Conservation (phyloP, 2,797 vertebrate genomes). For the Tragelaphus oryx region DNA sequence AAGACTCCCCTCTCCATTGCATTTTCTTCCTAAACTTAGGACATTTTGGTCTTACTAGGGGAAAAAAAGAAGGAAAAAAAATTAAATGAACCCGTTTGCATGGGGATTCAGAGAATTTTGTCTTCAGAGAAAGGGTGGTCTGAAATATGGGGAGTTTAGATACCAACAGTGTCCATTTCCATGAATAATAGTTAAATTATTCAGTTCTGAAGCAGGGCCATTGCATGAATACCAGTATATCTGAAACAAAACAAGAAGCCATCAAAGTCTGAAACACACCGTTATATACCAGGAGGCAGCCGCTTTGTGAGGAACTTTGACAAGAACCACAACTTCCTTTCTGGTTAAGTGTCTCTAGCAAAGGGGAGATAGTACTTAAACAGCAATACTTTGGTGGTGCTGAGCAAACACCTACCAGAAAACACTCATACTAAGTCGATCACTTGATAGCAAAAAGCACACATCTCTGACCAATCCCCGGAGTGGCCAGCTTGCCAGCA, state of each 20-base stretch:
- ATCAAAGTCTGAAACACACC: accelerated
- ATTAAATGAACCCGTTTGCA: neutral
- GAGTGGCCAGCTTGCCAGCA: neutral
- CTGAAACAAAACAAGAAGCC: neutral
- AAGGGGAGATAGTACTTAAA: neutral
- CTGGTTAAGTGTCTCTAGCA: neutral
- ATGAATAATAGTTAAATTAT: accelerated
- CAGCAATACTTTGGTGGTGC: neutral
- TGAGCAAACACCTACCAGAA: neutral
- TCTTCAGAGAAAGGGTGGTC: neutral
- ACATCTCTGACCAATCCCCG: accelerated
- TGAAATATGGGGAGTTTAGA: accelerated
- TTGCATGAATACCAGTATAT: accelerated
- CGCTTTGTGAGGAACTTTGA: accelerated
- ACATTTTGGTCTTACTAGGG: neutral
- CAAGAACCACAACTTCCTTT: neutral
- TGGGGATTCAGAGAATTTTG: neutral
- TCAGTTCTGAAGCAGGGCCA: neutral
- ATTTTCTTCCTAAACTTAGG: neutral
- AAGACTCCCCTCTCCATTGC: neutral
- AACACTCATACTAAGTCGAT: neutral
- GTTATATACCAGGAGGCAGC: accelerated
- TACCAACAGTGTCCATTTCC: too few species aligned
- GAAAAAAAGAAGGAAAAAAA: neutral
- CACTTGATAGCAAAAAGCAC: neutral